Evolutionary conservation across 1,140 invertebrate species (phyloP), one percentile per base, ranked within the genome.

Genomic region (Brachionus angularis): DNA sequence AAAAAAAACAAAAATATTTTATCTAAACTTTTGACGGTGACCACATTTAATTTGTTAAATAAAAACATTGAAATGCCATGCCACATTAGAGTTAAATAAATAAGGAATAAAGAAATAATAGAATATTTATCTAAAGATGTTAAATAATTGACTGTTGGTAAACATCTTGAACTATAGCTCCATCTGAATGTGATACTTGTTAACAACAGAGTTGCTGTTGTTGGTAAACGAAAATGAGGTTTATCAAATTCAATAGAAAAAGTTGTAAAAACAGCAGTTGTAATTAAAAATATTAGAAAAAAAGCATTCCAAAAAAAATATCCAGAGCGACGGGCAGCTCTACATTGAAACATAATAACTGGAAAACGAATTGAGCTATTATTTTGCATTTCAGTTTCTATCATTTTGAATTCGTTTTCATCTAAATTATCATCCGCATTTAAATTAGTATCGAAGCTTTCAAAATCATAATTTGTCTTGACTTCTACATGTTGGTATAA

Each of bases 201-300:
- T 8, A 79, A 69, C 33, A 78, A 73, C 12, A 79, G 73, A 23
- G 78, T 79, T 50, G 78, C 77, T 23, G 76, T 74, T 46, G 80
- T 73, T 69, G 80, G 79, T 5, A 82, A 75, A 8, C 80, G 75
- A 72, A 79, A 80, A 72, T 82, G 76, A 39, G 79, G 79, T 10
- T 75, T 72, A 12, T 74, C 72, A 27, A 77, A 77, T n/a, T 77
- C 73, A 46, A 82, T 79, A 16, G 79, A 77, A 75, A 82, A 82
- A 72, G 80, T 81, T 18, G 80, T 77, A 75, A 82, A 82, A 25
- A 79, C 77, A 69, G 81, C 74, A 72, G 76, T 78, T 73, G 79
- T 80, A 39, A 78, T 79, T 7, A 78, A 73, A 44, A 77, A 76
- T 76, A 76, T 76, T 27, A 76, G 64, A 34, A 76, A 67, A 53